Evolutionary conservation across 1,140 invertebrate genomes (phyloP).

Genomic region (Pseudachorutes palmiensis): DNA sequence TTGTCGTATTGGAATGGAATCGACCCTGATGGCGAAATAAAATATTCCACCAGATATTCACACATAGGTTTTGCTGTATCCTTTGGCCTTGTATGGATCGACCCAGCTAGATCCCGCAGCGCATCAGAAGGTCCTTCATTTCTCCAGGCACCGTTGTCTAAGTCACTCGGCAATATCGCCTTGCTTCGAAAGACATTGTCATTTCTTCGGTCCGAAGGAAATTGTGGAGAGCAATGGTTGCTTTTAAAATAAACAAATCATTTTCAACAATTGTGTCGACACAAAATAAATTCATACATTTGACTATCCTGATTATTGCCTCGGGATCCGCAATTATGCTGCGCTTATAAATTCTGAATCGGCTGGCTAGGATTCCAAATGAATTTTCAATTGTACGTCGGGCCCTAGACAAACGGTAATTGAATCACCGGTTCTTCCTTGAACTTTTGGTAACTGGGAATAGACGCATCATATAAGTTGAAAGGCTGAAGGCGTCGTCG

Average conservation of each 20-base stretch:
- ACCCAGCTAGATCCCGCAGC: background rate
- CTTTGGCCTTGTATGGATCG: background rate
- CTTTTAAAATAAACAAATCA: background rate
- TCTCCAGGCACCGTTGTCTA: background rate
- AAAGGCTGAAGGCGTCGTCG: constrained; percentile 38
- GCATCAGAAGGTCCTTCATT: background rate
- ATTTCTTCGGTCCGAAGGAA: background rate
- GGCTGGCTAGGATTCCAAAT: constrained; percentile 46
- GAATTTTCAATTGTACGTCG: constrained; percentile 47
- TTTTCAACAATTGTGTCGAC: background rate
- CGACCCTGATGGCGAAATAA: background rate
- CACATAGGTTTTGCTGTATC: background rate
- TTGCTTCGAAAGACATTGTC: background rate
- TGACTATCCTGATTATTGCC: background rate
- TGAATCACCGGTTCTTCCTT: constrained; percentile 8
- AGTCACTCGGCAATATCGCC: background rate
- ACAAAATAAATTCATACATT: background rate
- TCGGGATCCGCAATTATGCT: constrained; percentile 14
- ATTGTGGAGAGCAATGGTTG: constrained; percentile 12
- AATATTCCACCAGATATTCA: background rate
- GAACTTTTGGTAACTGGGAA: constrained; percentile 39
- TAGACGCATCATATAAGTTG: constrained; percentile 41
- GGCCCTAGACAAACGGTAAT: constrained; percentile 38
- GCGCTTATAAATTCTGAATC: constrained; percentile 38
- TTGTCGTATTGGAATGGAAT: background rate